Conservation (phyloP, 2,888 invertebrate species). For the Rhingia campestris region DNA sequence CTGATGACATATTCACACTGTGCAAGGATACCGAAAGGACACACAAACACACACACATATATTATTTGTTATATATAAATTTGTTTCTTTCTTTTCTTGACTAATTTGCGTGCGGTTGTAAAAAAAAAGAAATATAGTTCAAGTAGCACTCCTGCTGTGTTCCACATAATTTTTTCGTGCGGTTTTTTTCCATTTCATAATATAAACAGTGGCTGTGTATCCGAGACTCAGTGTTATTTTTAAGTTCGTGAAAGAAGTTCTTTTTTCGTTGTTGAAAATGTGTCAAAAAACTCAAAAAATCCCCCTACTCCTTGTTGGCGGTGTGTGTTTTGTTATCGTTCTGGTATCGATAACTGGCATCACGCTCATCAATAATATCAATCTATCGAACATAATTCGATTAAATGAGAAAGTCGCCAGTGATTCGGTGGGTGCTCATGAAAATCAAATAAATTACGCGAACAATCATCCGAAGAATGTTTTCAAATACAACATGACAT, state of each 20-base stretch:
- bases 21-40: conserved; percentile 36
- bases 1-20: conserved; percentile 42
- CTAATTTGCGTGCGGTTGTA: conserved; percentile 50
- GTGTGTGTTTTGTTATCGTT: conserved; percentile 83
- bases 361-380: conserved; percentile 83
- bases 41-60: not conserved
- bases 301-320: conserved; percentile 81
- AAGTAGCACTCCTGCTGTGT: conserved; percentile 64
- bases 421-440: conserved; percentile 80
- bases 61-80: not conserved
- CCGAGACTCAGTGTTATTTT: conserved; percentile 50
- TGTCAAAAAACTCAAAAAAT: conserved; percentile 81
- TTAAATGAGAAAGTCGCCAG: conserved; percentile 82
- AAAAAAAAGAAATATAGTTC: conserved; percentile 59
- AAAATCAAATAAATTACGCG: conserved; percentile 79
- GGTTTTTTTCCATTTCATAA: conserved; percentile 18
- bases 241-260: conserved; percentile 34
- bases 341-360: conserved; percentile 84
- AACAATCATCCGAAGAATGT: conserved; percentile 81
- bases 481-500: conserved; percentile 75
- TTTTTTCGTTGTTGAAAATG: conserved; percentile 76
- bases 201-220: conserved; percentile 22
- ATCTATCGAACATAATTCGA: conserved; percentile 81
- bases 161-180: conserved; percentile 24
- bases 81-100: conserved; percentile 18